A percentile compares a stretch with the other conserved stretches of the same genome.
Evolutionary conservation across 2,888 invertebrate genomes (phyloP).

Genomic region (Temnothorax ravouxi): DNA sequence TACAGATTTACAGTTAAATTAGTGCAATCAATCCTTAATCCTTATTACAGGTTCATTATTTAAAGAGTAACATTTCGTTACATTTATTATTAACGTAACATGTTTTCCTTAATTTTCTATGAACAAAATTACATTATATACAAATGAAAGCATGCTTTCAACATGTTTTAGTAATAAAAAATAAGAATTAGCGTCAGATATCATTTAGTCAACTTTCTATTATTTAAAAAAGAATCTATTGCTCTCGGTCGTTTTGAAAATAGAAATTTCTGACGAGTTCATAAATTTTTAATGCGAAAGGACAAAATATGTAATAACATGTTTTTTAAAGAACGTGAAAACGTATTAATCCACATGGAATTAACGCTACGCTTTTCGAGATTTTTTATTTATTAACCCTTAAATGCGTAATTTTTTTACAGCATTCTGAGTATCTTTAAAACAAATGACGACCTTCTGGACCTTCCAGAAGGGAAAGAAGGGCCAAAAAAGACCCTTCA

Average conservation of each 20-base stretch:
- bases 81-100: background rate
- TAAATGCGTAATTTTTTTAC: too few species aligned
- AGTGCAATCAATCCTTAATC: background rate
- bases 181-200: background rate
- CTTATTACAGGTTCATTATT: background rate
- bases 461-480: too few species aligned
- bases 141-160: background rate
- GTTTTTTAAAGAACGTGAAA: background rate
- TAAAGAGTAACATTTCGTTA: background rate
- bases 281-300: background rate
- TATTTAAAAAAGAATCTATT: background rate
- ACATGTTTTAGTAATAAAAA: background rate
- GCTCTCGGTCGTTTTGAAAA: background rate
- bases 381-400: background rate
- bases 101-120: background rate
- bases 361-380: background rate
- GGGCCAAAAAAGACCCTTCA: too few species aligned
- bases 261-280: background rate
- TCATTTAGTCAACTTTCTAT: background rate
- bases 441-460: too few species aligned
- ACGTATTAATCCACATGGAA: background rate
- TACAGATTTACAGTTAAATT: background rate
- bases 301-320: background rate
- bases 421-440: too few species aligned
- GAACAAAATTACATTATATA: background rate